Base-by-base conservation (phyloP, 2,888 invertebrate genomes). In the Cynaeus angustus region DNA sequence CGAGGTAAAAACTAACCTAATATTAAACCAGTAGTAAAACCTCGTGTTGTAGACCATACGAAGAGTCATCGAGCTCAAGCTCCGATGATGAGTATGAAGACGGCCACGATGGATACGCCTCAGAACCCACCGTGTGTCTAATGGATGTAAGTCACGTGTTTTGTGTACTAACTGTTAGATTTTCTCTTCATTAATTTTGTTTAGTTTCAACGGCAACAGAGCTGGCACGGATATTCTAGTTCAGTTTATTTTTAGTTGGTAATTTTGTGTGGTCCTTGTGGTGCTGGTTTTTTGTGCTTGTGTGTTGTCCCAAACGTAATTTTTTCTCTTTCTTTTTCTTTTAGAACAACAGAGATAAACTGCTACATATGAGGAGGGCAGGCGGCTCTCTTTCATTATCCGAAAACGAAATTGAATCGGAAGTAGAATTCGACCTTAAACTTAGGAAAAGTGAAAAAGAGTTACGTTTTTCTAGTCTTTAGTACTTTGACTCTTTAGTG, bases 21-120 rank as follows among this genome's bases (percentile, higher is more conserved):
- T 4, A 21, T n/a, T n/a, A 21, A 21, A 21, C 33, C 7, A 33
- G 33, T 33, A 4, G 7, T 33, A 21, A 21, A 21, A 33, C 33
- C 9, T 4, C 9, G 7, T 4, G 6, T 80, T 79, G 41, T 59
- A 87, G 87, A 53, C 86, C 86, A 2, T 87, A 85, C 66, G 81
- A 86, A 74, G 87, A 88, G 16, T 89, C 89, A 10, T 86, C 90
- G 16, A 79, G 79, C 26, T 89, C 90, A 1, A 90, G 90, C 0
- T 89, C 90, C 72, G 90, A 90, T 75, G 91, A 91, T 46, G 92
- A 89, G 72, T 88, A 91, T 78, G 92, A 91, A 81, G 88, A 91
- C 41, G 91, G 90, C 76, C 92, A 91, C 76, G 95, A 95, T 8
- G 96, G 95, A n/a, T 96, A 96, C 83, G 94, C 92, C 8, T 95